phyloP scores from a whole-genome alignment of 2,888 invertebrate species.

The Tiliacea citrago region DNA sequence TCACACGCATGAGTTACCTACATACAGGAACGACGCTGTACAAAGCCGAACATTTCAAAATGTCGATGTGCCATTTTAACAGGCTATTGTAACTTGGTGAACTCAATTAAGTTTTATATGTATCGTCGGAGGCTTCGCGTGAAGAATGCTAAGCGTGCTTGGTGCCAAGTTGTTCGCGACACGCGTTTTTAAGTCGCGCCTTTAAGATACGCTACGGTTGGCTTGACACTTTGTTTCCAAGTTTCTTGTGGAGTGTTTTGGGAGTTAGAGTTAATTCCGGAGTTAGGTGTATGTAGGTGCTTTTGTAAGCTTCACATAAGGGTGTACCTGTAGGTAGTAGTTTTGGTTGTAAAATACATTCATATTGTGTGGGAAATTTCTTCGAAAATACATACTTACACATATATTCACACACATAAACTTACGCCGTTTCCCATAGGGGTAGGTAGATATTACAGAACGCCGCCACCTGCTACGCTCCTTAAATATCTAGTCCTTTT shows the following conservation, averaged over 20 bases:
- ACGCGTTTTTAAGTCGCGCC: slow-evolving; percentile 37
- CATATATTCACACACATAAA: too few relatives aligned
- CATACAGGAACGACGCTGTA: neutral
- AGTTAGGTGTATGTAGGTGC: slow-evolving; percentile 3
- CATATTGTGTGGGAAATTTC: neutral
- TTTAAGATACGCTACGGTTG: neutral
- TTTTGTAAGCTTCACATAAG: slow-evolving; percentile 12
- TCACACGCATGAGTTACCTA: neutral
- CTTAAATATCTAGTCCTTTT: too few relatives aligned
- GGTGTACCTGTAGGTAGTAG: too few relatives aligned
- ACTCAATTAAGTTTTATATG: slow-evolving; percentile 68
- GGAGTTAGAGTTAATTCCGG: slow-evolving; percentile 23
- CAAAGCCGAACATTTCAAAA: neutral
- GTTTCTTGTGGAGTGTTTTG: slow-evolving; percentile 35
- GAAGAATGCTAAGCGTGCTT: slow-evolving; percentile 57
- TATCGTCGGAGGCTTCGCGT: slow-evolving; percentile 49
- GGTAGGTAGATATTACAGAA: too few relatives aligned
- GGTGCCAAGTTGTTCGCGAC: slow-evolving; percentile 31
- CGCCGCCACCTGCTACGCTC: too few relatives aligned
- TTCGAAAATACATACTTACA: too few relatives aligned
- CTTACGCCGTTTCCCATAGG: too few relatives aligned
- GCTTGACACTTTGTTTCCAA: slow-evolving; percentile 42
- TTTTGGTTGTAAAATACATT: neutral
- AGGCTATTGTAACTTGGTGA: slow-evolving; percentile 50
- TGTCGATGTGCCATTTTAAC: neutral